Conservation (phyloP, 2,888 invertebrate species). For the Limnephilus auricula region DNA sequence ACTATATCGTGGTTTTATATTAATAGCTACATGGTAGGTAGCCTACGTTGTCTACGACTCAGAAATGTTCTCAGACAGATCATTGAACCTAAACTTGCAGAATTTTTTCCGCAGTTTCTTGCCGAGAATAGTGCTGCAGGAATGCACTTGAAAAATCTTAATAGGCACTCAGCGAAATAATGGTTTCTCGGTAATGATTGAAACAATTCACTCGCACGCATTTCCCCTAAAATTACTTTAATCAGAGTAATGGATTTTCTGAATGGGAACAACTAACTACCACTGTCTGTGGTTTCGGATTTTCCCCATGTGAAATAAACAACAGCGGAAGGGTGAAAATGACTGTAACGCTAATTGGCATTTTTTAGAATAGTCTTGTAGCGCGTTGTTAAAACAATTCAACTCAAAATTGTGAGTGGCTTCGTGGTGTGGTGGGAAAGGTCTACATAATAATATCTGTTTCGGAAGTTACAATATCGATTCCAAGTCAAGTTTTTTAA, state of each 20-base stretch:
- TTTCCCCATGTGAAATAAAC: background rate
- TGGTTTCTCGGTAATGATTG: background rate
- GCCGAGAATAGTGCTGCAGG: background rate
- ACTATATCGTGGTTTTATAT: background rate
- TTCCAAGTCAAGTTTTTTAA: too few relatives aligned
- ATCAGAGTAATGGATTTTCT: background rate
- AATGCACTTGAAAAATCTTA: background rate
- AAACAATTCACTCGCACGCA: background rate
- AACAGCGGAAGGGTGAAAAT: background rate
- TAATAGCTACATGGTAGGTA: background rate
- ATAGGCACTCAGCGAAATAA: background rate
- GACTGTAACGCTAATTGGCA: background rate
- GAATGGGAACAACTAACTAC: background rate
- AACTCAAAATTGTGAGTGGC: background rate
- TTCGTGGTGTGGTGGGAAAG: background rate
- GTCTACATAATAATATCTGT: background rate
- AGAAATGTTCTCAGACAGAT: background rate
- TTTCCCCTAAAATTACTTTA: slow-evolving; percentile 2
- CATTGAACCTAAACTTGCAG: background rate
- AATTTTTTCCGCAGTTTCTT: background rate
- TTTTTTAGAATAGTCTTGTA: background rate
- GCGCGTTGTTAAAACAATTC: background rate
- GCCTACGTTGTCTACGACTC: background rate
- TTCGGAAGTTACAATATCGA: background rate
- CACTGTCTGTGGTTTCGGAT: background rate